Conservation (phyloP, 2,888 invertebrate genomes). For the Cheilosia grossa region DNA sequence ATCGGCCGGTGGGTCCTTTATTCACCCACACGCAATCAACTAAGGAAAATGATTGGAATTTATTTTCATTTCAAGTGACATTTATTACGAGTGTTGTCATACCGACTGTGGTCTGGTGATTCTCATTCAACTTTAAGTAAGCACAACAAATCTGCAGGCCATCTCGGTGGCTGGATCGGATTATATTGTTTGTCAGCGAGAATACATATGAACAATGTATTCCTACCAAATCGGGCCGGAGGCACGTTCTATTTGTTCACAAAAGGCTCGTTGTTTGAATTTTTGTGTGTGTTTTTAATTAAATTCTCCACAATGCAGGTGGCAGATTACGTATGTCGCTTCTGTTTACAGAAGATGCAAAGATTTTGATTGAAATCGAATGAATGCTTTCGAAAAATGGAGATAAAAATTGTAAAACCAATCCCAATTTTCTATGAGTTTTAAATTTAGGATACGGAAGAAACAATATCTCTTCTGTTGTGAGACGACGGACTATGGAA, state of each 20-base stretch:
- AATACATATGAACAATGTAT: not conserved
- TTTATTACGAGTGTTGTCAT: not conserved
- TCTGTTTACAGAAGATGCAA: slow-evolving; percentile 20
- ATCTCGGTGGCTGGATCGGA: not conserved
- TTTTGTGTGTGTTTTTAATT: slow-evolving; percentile 50
- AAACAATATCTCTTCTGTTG: not conserved
- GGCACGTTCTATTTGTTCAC: slow-evolving; percentile 47
- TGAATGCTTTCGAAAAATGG: slow-evolving; percentile 9
- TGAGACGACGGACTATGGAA: not conserved
- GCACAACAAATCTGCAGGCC: not conserved
- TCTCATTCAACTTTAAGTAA: slow-evolving; percentile 1
- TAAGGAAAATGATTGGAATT: not conserved
- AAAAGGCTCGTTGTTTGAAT: slow-evolving; percentile 25
- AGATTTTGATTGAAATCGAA: slow-evolving; percentile 42
- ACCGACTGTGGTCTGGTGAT: not conserved
- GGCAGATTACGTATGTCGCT: slow-evolving; percentile 17
- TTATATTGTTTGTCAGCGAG: not conserved
- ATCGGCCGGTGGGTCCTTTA: not conserved
- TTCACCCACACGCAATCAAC: not conserved
- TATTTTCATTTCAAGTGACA: slow-evolving; percentile 2
- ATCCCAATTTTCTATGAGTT: slow-evolving; percentile 8
- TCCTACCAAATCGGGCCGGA: slow-evolving; percentile 1
- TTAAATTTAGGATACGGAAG: slow-evolving; percentile 28
- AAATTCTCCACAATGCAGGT: slow-evolving; percentile 38
- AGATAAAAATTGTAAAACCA: not conserved